A percentile compares a stretch with the other conserved stretches of the same genome.
phyloP scores from a whole-genome alignment of 2,888 invertebrate genomes.

The Erynnis tages region DNA sequence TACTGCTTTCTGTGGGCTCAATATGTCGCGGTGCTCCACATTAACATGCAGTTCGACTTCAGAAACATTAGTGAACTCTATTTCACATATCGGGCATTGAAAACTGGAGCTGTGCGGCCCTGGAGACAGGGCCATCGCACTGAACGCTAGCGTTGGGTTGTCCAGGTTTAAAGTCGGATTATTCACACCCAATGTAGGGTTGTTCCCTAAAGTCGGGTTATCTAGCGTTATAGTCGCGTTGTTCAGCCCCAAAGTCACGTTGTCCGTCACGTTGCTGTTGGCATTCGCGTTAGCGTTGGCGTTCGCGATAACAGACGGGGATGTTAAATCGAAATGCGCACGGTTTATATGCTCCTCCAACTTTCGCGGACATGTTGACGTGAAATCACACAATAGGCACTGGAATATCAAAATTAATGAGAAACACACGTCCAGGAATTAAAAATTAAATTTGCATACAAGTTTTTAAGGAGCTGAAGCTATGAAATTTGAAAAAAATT shows the following conservation, averaged over 20 bases:
- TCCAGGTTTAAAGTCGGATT: conserved; percentile 57
- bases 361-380: conserved; percentile 86
- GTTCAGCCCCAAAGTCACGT: conserved; percentile 54
- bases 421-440: no score
- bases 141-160: conserved; percentile 49
- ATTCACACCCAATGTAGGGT: conserved; percentile 54
- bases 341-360: conserved; percentile 92
- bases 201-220: conserved; percentile 49
- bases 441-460: no score
- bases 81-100: conserved; percentile 90
- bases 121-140: conserved; percentile 73
- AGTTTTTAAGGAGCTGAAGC: no score
- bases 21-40: conserved; percentile 90
- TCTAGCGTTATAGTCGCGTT: conserved; percentile 57
- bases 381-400: conserved; percentile 90
- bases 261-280: conserved; percentile 50
- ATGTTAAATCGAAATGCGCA: conserved; percentile 90
- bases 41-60: conserved; percentile 93
- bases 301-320: conserved; percentile 83
- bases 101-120: conserved; percentile 77
- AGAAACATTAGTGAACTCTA: conserved; percentile 86
- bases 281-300: conserved; percentile 65
- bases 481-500: neutral
- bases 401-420: conserved; percentile 52
- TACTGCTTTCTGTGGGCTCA: conserved; percentile 83